Evolutionary conservation across 1,140 invertebrate genomes (phyloP), one percentile per base, ranked within the genome.

Genomic region (Sipha flava): DNA sequence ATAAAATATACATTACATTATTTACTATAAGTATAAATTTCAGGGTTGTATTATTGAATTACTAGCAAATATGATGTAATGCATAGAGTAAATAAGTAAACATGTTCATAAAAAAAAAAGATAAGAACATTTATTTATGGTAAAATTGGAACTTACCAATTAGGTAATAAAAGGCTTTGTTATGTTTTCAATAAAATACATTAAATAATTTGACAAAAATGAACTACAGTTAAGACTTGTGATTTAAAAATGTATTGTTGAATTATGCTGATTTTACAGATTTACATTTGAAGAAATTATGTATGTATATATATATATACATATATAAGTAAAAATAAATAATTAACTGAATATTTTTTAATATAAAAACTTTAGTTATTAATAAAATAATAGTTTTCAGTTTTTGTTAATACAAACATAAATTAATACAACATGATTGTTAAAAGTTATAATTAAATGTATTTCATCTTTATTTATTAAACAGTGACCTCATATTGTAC

Each of bases 381-480:
- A 21, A 21, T 64, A 10, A 12, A 64, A 40, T 16, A 23, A 45
- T 49, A 0, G 16, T n/a, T 23, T 26, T 75, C n/a, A 75, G 34
- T 21, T 21, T 7, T 52, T 73, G n/a, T 72, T 47, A n/a, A 23
- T 34, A 34, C 34, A 73, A 16, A 37, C 18, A 54, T 29, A 21
- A 4, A 64, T 64, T 14, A 70, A 45, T 72, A 14, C 2, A 72
- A 72, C 29, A 66, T 31, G 3, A 31, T 47, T 29, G 43, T 72
- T 49, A 72, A 72, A 29, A 31, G 16, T 70, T 70, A 72, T 72
- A 21, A 66, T 29, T 49, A 29, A 49, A 72, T 72, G 23, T 72
- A 49, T 72, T 70, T 29, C 23, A 72, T 49, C 1, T 31, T 49
- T 14, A 68, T 68, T 23, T 75, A 34, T 52, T 14, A 16, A 57